Evolutionary conservation across 2,113 vertebrate genomes (phyloP), one percentile per base, ranked within the genome.

Genomic region (Machaerirhynchus nigripectus): DNA sequence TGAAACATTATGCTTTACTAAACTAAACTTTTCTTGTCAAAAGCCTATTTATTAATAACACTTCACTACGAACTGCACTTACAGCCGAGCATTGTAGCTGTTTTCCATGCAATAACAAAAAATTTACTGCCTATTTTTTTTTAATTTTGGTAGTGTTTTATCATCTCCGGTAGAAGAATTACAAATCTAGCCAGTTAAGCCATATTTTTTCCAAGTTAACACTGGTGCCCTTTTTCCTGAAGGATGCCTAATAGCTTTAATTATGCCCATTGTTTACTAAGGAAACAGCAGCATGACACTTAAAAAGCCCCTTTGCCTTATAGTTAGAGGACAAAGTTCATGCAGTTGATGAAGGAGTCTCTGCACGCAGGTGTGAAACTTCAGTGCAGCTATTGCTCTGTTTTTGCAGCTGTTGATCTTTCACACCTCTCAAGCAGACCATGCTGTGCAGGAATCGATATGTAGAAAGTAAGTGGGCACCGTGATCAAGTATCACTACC

Each of bases 381-480:
- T 97, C 84, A 85, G 55, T 40, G 42, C 26, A 77, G 64, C 26
- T 83, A 37, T 61, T 57, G 40, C 33, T 89, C n/a, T 96, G 84
- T 97, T 97, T 97, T 95, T 85, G 63, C 89, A 97, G 97, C 96
- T 98, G 95, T 56, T 96, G 89, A 55, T 81, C 95, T 96, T 96
- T 95, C 44, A 14, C 91, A 93, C 42, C 55, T 82, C 67, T 93
- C 93, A 84, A 84, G 20, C 55, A 46, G 61, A 67, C 77, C 86
- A 56, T 57, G 39, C n/a, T 87, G 75, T 27, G 39, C 68, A 88
- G 57, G 47, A 96, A 80, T 85, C 91, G 93, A 82, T 92, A 68
- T 1, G 5, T 20, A 84, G 61, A 74, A 89, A 97, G 85, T 85
- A 89, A 87, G 87, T 73, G 85, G 93, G 57, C 39, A 74, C 24